Evolutionary conservation across 30 jellyfish, hydroid and myxozoan species (phyloP).

Genomic region (Mastigias papua): DNA sequence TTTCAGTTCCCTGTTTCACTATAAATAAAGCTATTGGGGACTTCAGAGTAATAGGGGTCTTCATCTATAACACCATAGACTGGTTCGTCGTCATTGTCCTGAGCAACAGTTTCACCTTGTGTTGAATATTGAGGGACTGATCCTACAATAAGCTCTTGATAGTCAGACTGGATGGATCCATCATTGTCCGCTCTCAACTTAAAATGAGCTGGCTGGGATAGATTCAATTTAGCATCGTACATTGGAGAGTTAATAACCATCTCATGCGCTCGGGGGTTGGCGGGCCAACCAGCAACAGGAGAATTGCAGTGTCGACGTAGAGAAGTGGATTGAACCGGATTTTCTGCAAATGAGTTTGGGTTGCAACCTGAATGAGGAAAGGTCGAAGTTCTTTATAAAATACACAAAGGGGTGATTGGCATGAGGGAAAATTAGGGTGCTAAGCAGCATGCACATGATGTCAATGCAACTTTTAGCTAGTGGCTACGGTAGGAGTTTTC

Average conservation of each 20-base stretch:
- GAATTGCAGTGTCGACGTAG: neutral
- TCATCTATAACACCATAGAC: neutral
- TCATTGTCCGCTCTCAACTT: neutral
- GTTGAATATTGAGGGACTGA: neutral
- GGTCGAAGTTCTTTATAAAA: no score
- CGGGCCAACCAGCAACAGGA: neutral
- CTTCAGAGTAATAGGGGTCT: neutral
- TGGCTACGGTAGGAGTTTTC: no score
- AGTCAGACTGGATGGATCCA: neutral
- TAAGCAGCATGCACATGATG: no score
- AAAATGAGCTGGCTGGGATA: neutral
- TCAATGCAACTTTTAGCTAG: no score
- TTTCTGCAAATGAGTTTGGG: no score
- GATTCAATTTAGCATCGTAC: neutral
- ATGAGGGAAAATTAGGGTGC: no score
- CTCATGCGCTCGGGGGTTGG: neutral
- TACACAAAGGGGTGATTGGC: no score
- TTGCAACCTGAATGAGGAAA: no score
- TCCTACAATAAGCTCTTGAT: neutral
- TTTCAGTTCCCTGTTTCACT: neutral
- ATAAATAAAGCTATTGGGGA: neutral
- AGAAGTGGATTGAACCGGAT: no score
- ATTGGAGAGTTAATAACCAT: neutral
- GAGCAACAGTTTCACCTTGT: neutral
- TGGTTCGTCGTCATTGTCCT: neutral